Base-by-base conservation (phyloP, 2,888 invertebrate genomes). In the Margaritifera margaritifera region DNA sequence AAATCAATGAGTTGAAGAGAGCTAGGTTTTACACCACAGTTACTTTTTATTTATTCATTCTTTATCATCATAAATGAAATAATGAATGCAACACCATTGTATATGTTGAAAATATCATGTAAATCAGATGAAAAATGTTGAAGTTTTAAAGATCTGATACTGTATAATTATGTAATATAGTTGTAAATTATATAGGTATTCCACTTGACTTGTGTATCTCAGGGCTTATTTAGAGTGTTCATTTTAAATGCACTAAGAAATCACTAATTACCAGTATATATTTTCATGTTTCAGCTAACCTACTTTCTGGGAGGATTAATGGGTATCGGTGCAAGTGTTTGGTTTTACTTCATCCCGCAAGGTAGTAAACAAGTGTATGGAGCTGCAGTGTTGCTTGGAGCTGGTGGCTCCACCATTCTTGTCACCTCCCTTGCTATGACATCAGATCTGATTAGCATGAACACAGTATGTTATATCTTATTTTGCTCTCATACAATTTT, bases 391-490 rank as follows among this genome's bases (percentile, higher is more conserved):
- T 88, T 95, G 60, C 92, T 95, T 88, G 97, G 97, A 70, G 92
- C 94, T 55, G 95, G 95, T 50, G 94, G 95, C 86, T 94, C 96
- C 0, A 94, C 95, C 53, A 94, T 97, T 64, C 93, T 97, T 86
- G 94, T 98, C 4, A 95, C 96, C 57, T 95, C 96, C 84, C 91
- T 98, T 60, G 95, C 96, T 76, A 92, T 97, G 73, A 96, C 96
- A 0, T 95, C 97, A 0, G 95, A 97, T 89, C 92, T 97, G 81
- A 97, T 97, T 78, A 96, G 95, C 56, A 92, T 93, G 4, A 94
- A 96, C 89, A 94, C 94, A 0, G 91, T 91, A 83, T 82, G 88
- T 83, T 20, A 19, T 18, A n/a, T 50, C 25, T 24, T 60, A 25
- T 22, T 53, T 42, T 3, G 42, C 15, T 42, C 42, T 42, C 15